Percentiles rank a stretch among this genome's conserved stretches.
These are phyloP conservation scores for Aegotheles bennettii DNA, from an alignment of 2,113 vertebrate species.

Conservation along the genomic window DNA sequence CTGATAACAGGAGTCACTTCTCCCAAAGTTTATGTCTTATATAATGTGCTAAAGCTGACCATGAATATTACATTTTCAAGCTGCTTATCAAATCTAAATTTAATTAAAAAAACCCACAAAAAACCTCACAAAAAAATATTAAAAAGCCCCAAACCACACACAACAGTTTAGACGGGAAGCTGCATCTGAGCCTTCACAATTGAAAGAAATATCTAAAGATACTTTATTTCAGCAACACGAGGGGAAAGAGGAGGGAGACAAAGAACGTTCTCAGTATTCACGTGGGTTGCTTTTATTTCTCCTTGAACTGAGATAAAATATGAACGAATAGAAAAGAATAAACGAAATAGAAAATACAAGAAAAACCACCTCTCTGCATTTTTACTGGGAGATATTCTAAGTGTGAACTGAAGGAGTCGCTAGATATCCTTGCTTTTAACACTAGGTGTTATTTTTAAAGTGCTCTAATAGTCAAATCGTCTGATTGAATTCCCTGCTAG, in stretches of 20 bases:
- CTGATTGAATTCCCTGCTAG: constrained; percentile 74
- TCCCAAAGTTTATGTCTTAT: not conserved
- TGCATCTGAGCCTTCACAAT: not conserved
- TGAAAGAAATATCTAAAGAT: not conserved
- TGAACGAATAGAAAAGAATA: constrained; percentile 17
- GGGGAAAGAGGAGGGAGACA: not conserved
- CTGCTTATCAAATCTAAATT: not conserved
- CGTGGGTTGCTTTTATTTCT: constrained; percentile 4
- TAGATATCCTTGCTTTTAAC: constrained; percentile 78
- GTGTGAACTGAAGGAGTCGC: constrained; percentile 79
- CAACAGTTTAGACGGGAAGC: not conserved
- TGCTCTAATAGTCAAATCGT: constrained; percentile 67
- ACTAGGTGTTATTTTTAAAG: constrained; percentile 64
- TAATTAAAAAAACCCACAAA: not conserved
- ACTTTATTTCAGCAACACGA: not conserved
- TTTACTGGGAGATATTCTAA: constrained; percentile 61
- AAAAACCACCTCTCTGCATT: constrained; percentile 10
- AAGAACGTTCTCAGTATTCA: not conserved
- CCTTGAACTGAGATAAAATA: not conserved
- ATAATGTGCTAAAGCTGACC: not conserved
- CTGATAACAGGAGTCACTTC: not conserved
- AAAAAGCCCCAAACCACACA: too few species aligned
- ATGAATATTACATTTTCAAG: not conserved
- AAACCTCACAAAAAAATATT: not conserved
- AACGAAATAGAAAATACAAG: constrained; percentile 46